Conservation (phyloP, 2,888 invertebrate species). For the Meandrusa payeni region DNA sequence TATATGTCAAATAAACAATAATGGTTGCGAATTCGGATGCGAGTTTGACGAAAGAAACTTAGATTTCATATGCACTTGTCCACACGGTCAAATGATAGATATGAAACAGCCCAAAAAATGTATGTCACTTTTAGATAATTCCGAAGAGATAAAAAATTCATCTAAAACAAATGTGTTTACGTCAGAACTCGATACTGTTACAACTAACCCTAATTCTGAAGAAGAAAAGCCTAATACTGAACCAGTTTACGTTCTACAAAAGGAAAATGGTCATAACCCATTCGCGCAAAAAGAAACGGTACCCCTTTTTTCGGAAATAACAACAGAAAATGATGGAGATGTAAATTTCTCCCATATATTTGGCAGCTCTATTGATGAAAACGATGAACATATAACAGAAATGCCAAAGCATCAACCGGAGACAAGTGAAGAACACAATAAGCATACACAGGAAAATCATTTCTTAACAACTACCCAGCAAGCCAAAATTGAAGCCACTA, state of each 20-base stretch:
- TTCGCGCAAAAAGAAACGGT: conserved; percentile 61
- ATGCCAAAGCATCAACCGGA: conserved; percentile 31
- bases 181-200: conserved; percentile 42
- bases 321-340: conserved; percentile 50
- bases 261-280: conserved; percentile 37
- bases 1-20: conserved; percentile 83
- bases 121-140: conserved; percentile 49
- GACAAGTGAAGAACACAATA: conserved; percentile 37
- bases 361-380: conserved; percentile 39
- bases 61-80: conserved; percentile 85
- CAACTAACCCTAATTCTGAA: conserved; percentile 36
- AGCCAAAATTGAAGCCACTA: conserved; percentile 30
- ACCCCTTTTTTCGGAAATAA: conserved; percentile 42
- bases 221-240: conserved; percentile 46
- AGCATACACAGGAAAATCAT: too few species aligned
- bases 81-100: conserved; percentile 67
- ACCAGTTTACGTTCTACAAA: conserved; percentile 31
- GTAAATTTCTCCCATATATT: conserved; percentile 57
- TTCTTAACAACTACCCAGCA: conserved; percentile 33
- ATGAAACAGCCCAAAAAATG: conserved; percentile 67
- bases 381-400: conserved; percentile 35
- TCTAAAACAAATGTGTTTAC: conserved; percentile 38
- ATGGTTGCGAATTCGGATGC: conserved; percentile 85
- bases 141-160: conserved; percentile 33
- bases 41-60: conserved; percentile 82